Conservation (phyloP, 2,113 vertebrate genomes). For the Tichodroma muraria region DNA sequence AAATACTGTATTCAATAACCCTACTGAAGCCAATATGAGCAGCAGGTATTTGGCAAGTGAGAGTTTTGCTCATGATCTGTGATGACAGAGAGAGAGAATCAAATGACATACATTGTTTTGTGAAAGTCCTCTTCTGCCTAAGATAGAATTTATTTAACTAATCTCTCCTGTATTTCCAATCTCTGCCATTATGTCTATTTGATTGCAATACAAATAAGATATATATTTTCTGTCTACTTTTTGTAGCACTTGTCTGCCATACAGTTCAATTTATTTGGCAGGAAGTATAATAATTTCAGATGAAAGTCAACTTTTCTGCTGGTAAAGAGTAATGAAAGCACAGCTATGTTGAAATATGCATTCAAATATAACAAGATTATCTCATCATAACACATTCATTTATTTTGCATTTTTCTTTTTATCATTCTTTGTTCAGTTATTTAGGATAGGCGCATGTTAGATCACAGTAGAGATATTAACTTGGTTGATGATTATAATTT, state of each 20-base stretch:
- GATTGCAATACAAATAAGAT: background rate
- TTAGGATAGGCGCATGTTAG: background rate
- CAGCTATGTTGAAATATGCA: background rate
- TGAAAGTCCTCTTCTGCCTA: background rate
- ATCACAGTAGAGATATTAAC: background rate
- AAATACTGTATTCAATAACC: background rate
- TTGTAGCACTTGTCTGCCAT: background rate
- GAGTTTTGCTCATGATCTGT: background rate
- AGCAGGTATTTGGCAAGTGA: background rate
- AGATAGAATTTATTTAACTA: conserved; percentile 9
- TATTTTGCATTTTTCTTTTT: background rate
- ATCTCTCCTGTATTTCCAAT: background rate
- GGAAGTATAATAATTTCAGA: background rate
- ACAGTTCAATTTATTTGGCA: background rate
- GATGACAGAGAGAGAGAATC: background rate
- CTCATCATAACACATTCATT: background rate
- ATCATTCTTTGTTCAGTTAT: background rate
- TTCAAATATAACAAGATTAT: background rate
- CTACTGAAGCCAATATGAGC: background rate
- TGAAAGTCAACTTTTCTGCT: background rate
- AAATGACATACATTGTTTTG: background rate
- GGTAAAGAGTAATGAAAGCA: background rate
- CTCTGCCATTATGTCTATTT: background rate
- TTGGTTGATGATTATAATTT: background rate
- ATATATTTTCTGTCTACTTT: background rate